These are phyloP conservation scores for Malurus alboscapulatus DNA, from an alignment of 2,113 vertebrate genomes.

Conservation along the genomic window DNA sequence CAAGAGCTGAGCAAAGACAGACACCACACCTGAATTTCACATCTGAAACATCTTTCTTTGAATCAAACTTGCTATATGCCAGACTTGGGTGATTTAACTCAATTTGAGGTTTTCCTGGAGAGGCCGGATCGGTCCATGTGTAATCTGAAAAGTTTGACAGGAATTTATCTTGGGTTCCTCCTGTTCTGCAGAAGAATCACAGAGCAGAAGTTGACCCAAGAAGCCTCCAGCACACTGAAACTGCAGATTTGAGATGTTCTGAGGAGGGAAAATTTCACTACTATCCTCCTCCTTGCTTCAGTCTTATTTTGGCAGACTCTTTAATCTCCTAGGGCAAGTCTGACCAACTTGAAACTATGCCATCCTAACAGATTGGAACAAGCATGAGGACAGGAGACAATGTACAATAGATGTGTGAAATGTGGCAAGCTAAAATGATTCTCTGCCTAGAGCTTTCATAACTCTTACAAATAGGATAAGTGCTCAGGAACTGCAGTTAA, in stretches of 20 bases:
- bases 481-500: neutral
- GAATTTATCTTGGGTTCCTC: neutral
- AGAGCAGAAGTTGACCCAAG: neutral
- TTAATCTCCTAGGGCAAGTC: neutral
- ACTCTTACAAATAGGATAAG: neutral
- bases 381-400: neutral
- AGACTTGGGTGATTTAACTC: neutral
- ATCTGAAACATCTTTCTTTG: neutral
- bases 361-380: neutral
- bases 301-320: neutral
- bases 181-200: neutral
- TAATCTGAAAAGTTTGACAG: neutral
- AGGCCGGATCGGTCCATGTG: fast-evolving
- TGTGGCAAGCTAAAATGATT: neutral
- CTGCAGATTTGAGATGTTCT: neutral
- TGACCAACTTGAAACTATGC: neutral
- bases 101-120: neutral
- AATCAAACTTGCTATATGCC: neutral
- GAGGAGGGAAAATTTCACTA: neutral
- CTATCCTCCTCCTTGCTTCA: neutral
- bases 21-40: neutral
- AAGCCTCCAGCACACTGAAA: neutral
- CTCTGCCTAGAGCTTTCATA: neutral
- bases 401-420: neutral
- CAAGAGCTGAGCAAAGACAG: neutral